Evolutionary conservation across 2,797 vertebrate species (phyloP).

Genomic region (Enteromius paludinosus): DNA sequence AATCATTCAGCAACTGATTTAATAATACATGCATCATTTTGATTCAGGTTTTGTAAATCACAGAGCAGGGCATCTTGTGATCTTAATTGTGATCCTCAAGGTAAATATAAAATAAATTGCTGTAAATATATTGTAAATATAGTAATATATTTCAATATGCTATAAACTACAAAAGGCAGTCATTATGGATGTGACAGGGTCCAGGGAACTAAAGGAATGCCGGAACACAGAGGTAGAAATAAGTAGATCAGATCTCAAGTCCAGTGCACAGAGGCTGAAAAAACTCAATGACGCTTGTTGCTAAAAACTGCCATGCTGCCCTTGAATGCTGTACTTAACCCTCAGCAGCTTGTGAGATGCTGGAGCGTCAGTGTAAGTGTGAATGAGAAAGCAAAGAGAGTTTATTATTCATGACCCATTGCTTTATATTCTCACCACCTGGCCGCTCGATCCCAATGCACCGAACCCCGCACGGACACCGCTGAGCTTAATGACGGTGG

Average conservation of each 20-base stretch:
- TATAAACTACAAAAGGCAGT: neutral
- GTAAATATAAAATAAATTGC: neutral
- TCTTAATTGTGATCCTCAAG: neutral
- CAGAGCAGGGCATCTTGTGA: neutral
- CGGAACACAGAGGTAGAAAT: neutral
- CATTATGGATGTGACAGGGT: neutral
- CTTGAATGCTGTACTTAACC: constrained; percentile 41
- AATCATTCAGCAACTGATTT: neutral
- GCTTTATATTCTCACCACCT: constrained; percentile 43
- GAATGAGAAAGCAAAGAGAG: constrained; percentile 34
- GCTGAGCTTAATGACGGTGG: constrained; percentile 22
- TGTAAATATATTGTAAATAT: neutral
- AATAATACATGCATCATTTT: neutral
- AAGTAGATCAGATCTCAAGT: neutral
- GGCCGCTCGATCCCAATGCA: constrained; percentile 20
- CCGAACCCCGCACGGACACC: constrained; percentile 8
- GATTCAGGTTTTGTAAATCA: constrained; percentile 1
- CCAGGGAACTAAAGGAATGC: neutral
- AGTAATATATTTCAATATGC: neutral
- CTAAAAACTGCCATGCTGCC: constrained; percentile 35
- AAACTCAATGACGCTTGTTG: constrained; percentile 30
- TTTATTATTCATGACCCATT: constrained; percentile 51
- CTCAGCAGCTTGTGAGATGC: neutral
- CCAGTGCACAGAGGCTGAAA: neutral
- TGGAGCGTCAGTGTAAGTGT: constrained; percentile 7